phyloP scores from a whole-genome alignment of 2,797 vertebrate genomes.

The Manis pentadactyla region DNA sequence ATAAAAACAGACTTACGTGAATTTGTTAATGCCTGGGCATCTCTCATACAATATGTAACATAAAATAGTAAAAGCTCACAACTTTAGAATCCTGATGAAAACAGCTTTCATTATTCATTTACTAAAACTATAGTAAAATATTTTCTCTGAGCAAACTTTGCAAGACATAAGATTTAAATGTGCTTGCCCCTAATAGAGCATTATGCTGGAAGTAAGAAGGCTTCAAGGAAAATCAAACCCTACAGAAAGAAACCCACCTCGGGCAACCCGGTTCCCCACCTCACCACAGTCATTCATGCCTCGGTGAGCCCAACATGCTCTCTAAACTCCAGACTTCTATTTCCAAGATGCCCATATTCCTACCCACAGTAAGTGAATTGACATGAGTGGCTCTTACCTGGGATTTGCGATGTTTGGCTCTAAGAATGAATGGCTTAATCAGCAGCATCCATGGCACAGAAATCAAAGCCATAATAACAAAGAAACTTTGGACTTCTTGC shows the following conservation, averaged over 20 bases:
- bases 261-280: background rate
- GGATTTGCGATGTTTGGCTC: slow-evolving; percentile 85
- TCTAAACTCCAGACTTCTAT: background rate
- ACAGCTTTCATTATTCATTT: background rate
- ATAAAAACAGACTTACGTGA: background rate
- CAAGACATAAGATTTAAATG: background rate
- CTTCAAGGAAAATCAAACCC: background rate
- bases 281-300: background rate
- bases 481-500: slow-evolving; percentile 89
- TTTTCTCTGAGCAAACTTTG: background rate
- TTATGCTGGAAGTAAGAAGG: background rate
- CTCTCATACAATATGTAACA: background rate
- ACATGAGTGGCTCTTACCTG: slow-evolving; percentile 80
- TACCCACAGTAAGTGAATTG: background rate
- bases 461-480: slow-evolving; percentile 89
- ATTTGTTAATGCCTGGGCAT: background rate
- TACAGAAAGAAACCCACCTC: background rate
- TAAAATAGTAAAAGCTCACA: background rate
- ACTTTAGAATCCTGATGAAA: background rate
- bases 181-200: background rate
- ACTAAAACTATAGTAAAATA: background rate
- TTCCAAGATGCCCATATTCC: background rate
- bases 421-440: slow-evolving; percentile 90
- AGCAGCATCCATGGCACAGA: slow-evolving; percentile 91
- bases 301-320: rapidly evolving